A percentile compares a stretch with the other conserved stretches of the same genome.
Evolutionary conservation across 2,888 invertebrate genomes (phyloP).

Genomic region (Malacosoma neustria): DNA sequence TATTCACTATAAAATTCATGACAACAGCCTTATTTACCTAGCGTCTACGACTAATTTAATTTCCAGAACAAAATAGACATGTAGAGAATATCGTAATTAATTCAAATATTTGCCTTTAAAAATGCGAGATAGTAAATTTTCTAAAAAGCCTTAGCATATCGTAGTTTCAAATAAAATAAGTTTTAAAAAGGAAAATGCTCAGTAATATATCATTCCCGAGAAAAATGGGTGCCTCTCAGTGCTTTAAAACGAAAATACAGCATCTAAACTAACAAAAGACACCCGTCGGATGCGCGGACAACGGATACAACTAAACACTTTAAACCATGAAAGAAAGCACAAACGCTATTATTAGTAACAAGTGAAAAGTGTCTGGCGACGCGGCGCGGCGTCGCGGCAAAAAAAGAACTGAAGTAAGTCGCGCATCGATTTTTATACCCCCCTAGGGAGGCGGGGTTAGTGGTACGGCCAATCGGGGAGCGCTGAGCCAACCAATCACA

Average conservation of each 20-base stretch:
- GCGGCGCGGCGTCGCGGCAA: conserved; percentile 49
- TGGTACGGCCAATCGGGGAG: conserved; percentile 49
- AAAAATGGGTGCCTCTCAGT: conserved; percentile 37
- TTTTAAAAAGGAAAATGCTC: conserved; percentile 7
- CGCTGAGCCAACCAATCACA: conserved; percentile 52
- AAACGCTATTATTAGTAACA: conserved; percentile 66
- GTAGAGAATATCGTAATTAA: no score
- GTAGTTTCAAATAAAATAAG: neutral
- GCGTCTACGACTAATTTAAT: no score
- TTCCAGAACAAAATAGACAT: no score
- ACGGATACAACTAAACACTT: conserved; percentile 69
- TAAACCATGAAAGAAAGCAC: conserved; percentile 59
- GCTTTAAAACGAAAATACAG: conserved; percentile 45
- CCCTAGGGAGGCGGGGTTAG: conserved; percentile 56
- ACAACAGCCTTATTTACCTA: no score
- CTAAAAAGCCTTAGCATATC: neutral
- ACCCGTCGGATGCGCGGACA: conserved; percentile 56
- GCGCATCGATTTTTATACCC: conserved; percentile 72
- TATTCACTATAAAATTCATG: no score
- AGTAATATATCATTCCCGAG: conserved; percentile 25
- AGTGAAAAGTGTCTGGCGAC: conserved; percentile 56
- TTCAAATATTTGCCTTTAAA: no score
- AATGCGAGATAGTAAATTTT: no score
- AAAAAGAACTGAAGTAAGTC: conserved; percentile 42
- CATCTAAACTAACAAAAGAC: conserved; percentile 54